Percentiles rank a stretch among this genome's conserved stretches.
phyloP scores from a whole-genome alignment of 2,113 vertebrate species.

The Heptranchias perlo region DNA sequence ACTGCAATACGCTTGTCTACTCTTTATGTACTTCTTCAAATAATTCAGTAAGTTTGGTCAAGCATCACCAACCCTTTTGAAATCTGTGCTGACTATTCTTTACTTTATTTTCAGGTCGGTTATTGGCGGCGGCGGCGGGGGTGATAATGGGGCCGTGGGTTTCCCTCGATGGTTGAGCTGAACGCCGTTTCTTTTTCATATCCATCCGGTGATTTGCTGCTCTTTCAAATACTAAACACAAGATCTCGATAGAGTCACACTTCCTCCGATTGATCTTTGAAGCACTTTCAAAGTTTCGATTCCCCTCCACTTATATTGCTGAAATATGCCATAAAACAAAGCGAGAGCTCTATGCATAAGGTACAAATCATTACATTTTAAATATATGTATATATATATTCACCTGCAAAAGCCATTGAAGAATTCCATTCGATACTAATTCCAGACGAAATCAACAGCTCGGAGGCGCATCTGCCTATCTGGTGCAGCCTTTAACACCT shows the following conservation, averaged over 20 bases:
- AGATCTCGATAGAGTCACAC: neutral
- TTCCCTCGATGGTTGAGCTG: neutral
- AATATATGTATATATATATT: neutral
- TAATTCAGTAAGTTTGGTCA: too few relatives aligned
- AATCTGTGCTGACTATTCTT: too few relatives aligned
- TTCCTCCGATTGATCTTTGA: neutral
- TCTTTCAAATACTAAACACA: neutral
- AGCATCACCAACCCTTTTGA: too few relatives aligned
- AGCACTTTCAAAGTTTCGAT: neutral
- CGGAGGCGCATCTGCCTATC: neutral
- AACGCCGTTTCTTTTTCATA: neutral
- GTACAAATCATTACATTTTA: neutral
- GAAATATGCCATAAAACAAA: neutral
- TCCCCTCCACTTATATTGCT: neutral
- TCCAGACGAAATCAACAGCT: neutral
- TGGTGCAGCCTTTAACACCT: neutral
- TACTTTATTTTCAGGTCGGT: too few relatives aligned
- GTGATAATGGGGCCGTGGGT: too few relatives aligned
- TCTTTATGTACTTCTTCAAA: too few relatives aligned
- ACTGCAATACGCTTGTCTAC: too few relatives aligned
- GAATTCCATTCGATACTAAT: neutral
- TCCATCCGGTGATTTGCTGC: neutral
- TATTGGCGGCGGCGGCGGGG: too few relatives aligned
- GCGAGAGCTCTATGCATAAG: neutral
- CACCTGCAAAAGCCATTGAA: slow-evolving; percentile 19